These are phyloP conservation scores for Hypselothyrea guttata DNA, from an alignment of 2,888 invertebrate genomes.

Conservation along the genomic window DNA sequence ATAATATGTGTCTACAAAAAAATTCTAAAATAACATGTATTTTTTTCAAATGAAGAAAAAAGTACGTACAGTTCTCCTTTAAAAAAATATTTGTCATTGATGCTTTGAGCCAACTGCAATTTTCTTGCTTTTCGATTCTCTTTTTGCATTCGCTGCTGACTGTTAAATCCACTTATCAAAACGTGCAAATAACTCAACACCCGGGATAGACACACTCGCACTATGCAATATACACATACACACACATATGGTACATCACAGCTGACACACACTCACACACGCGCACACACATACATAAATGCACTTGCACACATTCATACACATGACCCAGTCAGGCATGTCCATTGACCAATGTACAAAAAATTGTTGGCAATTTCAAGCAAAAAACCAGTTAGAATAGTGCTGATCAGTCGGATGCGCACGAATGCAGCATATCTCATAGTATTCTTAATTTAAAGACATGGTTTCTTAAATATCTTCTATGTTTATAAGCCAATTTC, in stretches of 20 bases:
- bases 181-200: conserved; percentile 72
- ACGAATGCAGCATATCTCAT: too few species aligned
- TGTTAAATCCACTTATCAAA: conserved; percentile 74
- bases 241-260: not conserved
- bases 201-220: conserved; percentile 47
- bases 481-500: too few species aligned
- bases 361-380: conserved; percentile 19
- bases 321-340: conserved; percentile 54
- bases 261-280: conserved; percentile 3
- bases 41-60: too few species aligned
- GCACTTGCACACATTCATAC: conserved; percentile 18
- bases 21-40: too few species aligned
- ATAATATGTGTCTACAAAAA: too few species aligned
- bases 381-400: too few species aligned
- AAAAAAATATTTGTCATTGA: not conserved
- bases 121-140: conserved; percentile 5
- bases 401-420: too few species aligned
- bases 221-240: conserved; percentile 14
- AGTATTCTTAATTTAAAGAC: too few species aligned
- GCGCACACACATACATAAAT: conserved; percentile 9
- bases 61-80: too few species aligned
- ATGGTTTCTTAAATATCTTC: too few species aligned
- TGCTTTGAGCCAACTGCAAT: not conserved
- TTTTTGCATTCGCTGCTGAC: conserved; percentile 32
- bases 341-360: conserved; percentile 46